Conservation (phyloP, 2,888 invertebrate genomes). For the Drosophila neotestacea region DNA sequence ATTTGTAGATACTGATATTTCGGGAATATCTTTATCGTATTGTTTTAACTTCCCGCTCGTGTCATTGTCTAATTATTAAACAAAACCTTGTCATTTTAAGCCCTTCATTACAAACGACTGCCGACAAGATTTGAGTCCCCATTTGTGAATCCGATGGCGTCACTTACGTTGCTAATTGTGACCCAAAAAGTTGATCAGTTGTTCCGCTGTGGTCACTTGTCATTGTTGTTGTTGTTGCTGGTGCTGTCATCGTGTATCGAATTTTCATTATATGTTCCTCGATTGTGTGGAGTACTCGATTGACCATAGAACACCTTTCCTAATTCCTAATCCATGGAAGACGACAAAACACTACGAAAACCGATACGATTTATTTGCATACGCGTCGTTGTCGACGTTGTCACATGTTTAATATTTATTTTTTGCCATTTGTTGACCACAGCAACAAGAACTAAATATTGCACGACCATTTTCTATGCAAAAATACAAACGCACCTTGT, state of each 20-base stretch:
- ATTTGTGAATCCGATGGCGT: constrained; percentile 27
- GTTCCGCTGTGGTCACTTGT: constrained; percentile 29
- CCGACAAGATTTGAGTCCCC: not conserved
- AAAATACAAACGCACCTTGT: constrained; percentile 28
- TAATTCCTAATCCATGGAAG: constrained; percentile 24
- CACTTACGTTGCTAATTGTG: constrained; percentile 26
- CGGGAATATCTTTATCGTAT: not conserved
- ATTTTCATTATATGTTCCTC: constrained; percentile 24
- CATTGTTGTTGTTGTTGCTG: constrained; percentile 3
- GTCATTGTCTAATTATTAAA: not conserved
- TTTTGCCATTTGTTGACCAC: constrained; percentile 81
- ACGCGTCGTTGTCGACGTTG: constrained; percentile 27
- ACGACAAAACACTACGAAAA: constrained; percentile 22
- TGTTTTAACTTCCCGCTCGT: not conserved
- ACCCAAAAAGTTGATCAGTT: constrained; percentile 44
- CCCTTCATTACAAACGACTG: not conserved
- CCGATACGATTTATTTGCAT: constrained; percentile 52
- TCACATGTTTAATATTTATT: constrained; percentile 78
- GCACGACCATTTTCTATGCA: constrained; percentile 29
- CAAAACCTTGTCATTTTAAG: not conserved
- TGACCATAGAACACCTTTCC: constrained; percentile 51
- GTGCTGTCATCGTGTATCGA: constrained; percentile 18
- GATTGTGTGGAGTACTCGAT: constrained; percentile 18
- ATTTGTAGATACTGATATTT: not conserved
- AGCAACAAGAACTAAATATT: constrained; percentile 62